phyloP scores from a whole-genome alignment of 2,797 vertebrate species.

The Phaenicophaeus curvirostris region DNA sequence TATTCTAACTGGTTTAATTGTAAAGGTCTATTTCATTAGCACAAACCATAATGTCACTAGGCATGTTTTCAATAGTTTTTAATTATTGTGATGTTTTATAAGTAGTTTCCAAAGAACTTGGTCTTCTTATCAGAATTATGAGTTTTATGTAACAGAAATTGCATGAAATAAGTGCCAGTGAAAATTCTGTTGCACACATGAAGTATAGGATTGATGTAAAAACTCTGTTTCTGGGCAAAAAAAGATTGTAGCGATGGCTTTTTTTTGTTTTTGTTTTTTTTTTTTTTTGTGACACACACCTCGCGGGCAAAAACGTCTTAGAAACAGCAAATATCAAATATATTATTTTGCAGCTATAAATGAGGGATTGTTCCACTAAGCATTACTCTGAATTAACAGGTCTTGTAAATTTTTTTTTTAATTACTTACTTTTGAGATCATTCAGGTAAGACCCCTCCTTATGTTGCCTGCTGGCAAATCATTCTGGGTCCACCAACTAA shows the following conservation, averaged over 20 bases:
- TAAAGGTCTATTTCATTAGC: neutral
- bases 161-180: neutral
- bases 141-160: neutral
- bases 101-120: neutral
- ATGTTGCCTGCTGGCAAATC: too few relatives aligned
- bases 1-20: neutral
- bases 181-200: neutral
- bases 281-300: neutral
- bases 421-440: neutral
- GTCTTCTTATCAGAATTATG: neutral
- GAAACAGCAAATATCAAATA: neutral
- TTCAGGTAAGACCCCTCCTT: neutral
- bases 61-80: neutral
- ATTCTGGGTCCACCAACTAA: neutral
- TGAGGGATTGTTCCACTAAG: neutral
- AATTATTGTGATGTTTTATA: neutral
- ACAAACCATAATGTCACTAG: neutral
- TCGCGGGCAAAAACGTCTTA: neutral
- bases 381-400: neutral
- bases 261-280: too few relatives aligned
- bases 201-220: neutral
- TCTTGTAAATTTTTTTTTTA: neutral
- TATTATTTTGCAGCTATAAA: neutral
- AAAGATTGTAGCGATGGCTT: too few relatives aligned
- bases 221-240: neutral